Base-by-base conservation (phyloP, 2,888 invertebrate species). In the Selenia dentaria region DNA sequence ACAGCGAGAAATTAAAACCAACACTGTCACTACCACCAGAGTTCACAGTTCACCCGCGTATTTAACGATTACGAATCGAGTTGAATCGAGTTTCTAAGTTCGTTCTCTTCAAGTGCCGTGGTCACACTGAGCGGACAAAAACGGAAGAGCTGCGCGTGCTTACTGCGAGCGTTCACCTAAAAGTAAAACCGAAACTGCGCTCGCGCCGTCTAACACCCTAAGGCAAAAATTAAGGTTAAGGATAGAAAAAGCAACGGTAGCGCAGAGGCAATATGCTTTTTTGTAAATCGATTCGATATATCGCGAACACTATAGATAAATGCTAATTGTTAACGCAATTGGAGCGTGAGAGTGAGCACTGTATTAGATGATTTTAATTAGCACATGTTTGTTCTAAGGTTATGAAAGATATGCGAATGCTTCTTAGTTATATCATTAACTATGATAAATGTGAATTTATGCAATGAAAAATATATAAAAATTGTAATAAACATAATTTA, bases 71-170 rank as follows among this genome's bases (percentile, higher is more conserved):
- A 66, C 58, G 58, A 55, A 68, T 75, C 67, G 78, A 64, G 74
- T 73, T 77, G 59, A 57, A 70, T 75, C 68, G 75, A 67, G 74
- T 74, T 79, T 76, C 79, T 74, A 79, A 86, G 87, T 87, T 88
- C 84, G 85, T 78, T 76, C 88, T 74, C 84, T 72, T 71, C 85
- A 79, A 83, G 78, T 76, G 88, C 79, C 80, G 82, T 79, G 66
- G 72, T 77, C 70, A 74, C 83, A 90, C 89, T 89, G 88, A 87
- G 74, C 80, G 70, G 25, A 63, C 62, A 25, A 24, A 70, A 68
- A 74, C 79, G 80, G 85, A 83, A 85, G 81, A 84, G 67, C 72
- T 59, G 77, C 73, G 67, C 61, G 57, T 64, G 83, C 85, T 83
- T 36, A 14, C 52, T 54, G 81, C 86, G 85, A 84, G 78, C 79